phyloP scores from a whole-genome alignment of 2,113 vertebrate genomes.

The Microtus ochrogaster region DNA sequence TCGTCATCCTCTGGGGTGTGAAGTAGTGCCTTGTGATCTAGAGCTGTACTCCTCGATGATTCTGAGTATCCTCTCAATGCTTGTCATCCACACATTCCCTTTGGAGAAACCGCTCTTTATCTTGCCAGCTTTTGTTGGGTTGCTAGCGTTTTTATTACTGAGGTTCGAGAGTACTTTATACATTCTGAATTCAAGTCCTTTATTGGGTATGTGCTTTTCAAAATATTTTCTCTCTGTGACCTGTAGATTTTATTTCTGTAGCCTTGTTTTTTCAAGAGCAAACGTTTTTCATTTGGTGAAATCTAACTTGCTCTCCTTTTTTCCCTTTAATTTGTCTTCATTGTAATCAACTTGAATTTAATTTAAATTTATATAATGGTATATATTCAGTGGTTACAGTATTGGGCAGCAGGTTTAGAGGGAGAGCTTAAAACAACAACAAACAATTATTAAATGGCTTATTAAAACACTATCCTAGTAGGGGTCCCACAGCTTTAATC shows the following conservation, averaged over 20 bases:
- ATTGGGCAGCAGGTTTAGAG: neutral
- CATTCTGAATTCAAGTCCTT: constrained; percentile 20
- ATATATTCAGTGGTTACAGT: neutral
- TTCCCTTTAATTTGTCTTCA: constrained; percentile 38
- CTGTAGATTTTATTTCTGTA: constrained; percentile 19
- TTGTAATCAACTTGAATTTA: constrained; percentile 37
- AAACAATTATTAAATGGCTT: neutral
- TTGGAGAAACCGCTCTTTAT: neutral
- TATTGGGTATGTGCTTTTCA: neutral
- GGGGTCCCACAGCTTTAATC: neutral
- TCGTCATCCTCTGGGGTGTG: neutral
- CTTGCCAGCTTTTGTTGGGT: neutral
- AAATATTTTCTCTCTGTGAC: constrained; percentile 21
- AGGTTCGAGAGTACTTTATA: neutral
- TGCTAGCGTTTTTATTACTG: constrained; percentile 16
- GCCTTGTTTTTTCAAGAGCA: constrained; percentile 7
- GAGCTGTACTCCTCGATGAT: neutral
- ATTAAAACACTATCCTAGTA: neutral
- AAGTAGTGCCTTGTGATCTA: neutral
- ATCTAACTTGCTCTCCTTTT: neutral
- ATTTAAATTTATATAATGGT: constrained; percentile 10
- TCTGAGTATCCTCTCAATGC: neutral
- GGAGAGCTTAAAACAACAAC: neutral
- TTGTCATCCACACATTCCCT: neutral
- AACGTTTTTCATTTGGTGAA: constrained; percentile 29